Percentiles rank a stretch among this genome's conserved stretches.
Conservation (phyloP, 2,888 invertebrate species). For the Pristionchus entomophagus region DNA sequence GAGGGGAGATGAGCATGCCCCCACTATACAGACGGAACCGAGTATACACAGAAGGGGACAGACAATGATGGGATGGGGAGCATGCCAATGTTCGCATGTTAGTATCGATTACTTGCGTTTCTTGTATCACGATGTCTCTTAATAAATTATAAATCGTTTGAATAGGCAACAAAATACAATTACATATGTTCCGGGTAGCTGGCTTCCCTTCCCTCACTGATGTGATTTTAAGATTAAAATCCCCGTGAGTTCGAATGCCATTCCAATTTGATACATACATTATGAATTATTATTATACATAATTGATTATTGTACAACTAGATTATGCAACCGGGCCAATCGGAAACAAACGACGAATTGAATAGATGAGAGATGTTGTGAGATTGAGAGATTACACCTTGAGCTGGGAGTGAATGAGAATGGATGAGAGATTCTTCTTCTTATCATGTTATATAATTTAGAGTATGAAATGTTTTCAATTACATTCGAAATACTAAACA, state of each 20-base stretch:
- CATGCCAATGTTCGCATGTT: not conserved
- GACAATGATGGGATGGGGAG: no score
- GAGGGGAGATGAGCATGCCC: slow-evolving; percentile 31
- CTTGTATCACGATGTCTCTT: no score
- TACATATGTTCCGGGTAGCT: no score
- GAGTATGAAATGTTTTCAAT: no score
- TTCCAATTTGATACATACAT: not conserved
- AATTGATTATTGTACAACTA: not conserved
- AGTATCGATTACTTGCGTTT: not conserved
- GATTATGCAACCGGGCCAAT: slow-evolving; percentile 23
- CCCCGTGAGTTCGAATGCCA: not conserved
- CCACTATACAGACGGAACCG: no score
- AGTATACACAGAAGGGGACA: not conserved
- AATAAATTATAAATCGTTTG: no score
- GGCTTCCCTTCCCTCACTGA: not conserved
- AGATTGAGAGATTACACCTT: not conserved
- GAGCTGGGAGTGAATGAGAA: not conserved
- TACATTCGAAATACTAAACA: no score
- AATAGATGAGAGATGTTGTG: not conserved
- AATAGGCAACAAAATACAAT: not conserved
- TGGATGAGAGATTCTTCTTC: slow-evolving; percentile 45
- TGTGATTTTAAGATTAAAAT: no score
- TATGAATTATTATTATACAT: not conserved
- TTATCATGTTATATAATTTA: no score
- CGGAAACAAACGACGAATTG: not conserved